phyloP scores from a whole-genome alignment of 1,140 invertebrate species.

The Drosophila ambigua region DNA sequence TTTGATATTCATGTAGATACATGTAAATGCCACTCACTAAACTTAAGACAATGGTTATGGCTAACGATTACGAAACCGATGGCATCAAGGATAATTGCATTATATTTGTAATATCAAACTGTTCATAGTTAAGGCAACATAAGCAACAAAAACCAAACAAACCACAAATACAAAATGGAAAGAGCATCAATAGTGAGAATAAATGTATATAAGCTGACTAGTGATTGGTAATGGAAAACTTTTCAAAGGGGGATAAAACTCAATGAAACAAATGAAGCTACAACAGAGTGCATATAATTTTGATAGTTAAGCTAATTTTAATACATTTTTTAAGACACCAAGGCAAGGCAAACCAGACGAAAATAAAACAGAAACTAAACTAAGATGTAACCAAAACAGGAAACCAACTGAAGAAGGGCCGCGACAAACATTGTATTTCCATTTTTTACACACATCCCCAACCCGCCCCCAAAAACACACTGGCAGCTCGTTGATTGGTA shows the following conservation, averaged over 20 bases:
- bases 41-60: conserved; percentile 39
- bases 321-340: conserved; percentile 69
- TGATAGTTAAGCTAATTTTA: conserved; percentile 76
- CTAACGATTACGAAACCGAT: conserved; percentile 15
- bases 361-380: conserved; percentile 32
- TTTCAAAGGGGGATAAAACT: conserved; percentile 18
- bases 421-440: conserved; percentile 51
- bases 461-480: conserved; percentile 30
- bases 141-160: conserved; percentile 1
- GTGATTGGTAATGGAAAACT: conserved; percentile 27
- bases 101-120: conserved; percentile 73
- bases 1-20: conserved; percentile 69
- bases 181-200: conserved; percentile 34
- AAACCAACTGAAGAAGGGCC: conserved; percentile 38
- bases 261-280: conserved; percentile 41
- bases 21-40: conserved; percentile 63
- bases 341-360: conserved; percentile 12
- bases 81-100: conserved; percentile 54
- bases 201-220: conserved; percentile 66
- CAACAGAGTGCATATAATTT: conserved; percentile 67
- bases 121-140: conserved; percentile 71
- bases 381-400: conserved; percentile 38
- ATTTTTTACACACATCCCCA: conserved; percentile 69
- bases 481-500: conserved; percentile 64
- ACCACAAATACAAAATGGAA: conserved; percentile 23